These are phyloP conservation scores for Hetaerina titia DNA, from an alignment of 2,888 invertebrate species.

Conservation along the genomic window DNA sequence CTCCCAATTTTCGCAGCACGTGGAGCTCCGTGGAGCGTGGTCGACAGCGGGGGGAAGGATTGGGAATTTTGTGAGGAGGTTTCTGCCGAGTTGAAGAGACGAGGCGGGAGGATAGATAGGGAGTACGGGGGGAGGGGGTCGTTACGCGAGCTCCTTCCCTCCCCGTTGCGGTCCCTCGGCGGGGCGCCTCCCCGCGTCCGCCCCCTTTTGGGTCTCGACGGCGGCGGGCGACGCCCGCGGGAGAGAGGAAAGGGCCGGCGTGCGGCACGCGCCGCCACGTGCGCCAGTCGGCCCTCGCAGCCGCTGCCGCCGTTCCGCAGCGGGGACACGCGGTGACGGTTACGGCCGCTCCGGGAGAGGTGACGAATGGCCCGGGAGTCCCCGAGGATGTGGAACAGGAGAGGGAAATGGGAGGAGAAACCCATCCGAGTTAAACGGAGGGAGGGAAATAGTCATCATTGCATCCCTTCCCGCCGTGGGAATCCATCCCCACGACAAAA, in stretches of 20 bases:
- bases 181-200: not conserved
- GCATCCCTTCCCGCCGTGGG: slow-evolving; percentile 23
- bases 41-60: not conserved
- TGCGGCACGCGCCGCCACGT: slow-evolving; percentile 39
- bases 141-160: not conserved
- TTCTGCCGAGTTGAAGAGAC: too few species aligned
- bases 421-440: not conserved
- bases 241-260: not conserved
- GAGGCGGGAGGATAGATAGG: not conserved
- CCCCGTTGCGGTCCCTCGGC: slow-evolving; percentile 42
- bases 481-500: not conserved
- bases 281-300: slow-evolving; percentile 14
- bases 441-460: slow-evolving; percentile 1
- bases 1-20: not conserved
- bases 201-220: not conserved
- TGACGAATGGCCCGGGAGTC: slow-evolving; percentile 45
- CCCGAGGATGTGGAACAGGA: not conserved
- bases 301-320: not conserved
- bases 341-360: not conserved
- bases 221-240: slow-evolving; percentile 13
- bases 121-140: not conserved
- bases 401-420: not conserved
- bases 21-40: not conserved
- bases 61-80: not conserved
- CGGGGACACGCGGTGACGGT: not conserved